Evolutionary conservation across 2,888 invertebrate genomes (phyloP).

Genomic region (Dryomyza anilis): DNA sequence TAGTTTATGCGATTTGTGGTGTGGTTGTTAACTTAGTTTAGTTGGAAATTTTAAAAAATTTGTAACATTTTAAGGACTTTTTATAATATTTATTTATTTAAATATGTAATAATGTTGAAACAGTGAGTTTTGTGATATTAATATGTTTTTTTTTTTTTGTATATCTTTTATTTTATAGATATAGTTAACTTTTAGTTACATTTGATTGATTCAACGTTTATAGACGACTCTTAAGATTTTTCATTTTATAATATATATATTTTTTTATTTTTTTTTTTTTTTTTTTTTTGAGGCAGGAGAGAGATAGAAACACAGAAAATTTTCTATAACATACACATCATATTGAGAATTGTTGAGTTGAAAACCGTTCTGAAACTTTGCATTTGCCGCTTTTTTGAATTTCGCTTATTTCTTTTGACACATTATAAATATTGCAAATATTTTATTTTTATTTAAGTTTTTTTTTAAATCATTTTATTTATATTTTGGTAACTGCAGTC

Average conservation of each 20-base stretch:
- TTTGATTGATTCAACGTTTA: constrained; percentile 35
- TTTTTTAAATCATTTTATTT: too few species aligned
- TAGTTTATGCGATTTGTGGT: too few species aligned
- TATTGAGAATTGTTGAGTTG: too few species aligned
- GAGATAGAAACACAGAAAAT: constrained; percentile 15
- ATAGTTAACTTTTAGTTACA: constrained; percentile 53
- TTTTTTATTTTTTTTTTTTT: neutral
- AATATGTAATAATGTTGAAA: too few species aligned
- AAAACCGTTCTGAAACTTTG: constrained; percentile 5
- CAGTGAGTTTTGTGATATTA: neutral
- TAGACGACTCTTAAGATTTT: neutral
- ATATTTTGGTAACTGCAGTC: constrained; percentile 36
- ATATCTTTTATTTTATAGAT: too few species aligned
- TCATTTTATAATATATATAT: neutral
- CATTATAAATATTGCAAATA: neutral
- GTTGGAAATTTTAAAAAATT: neutral
- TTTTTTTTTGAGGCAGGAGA: constrained; percentile 20
- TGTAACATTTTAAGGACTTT: neutral
- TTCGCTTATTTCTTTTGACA: constrained; percentile 2
- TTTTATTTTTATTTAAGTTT: too few species aligned
- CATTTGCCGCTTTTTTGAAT: neutral
- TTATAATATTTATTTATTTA: neutral
- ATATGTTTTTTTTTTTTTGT: constrained; percentile 18
- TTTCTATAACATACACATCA: neutral
- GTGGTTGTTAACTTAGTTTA: too few species aligned